Conservation (phyloP, 1,140 invertebrate species). For the Oreohelix idahoensis region DNA sequence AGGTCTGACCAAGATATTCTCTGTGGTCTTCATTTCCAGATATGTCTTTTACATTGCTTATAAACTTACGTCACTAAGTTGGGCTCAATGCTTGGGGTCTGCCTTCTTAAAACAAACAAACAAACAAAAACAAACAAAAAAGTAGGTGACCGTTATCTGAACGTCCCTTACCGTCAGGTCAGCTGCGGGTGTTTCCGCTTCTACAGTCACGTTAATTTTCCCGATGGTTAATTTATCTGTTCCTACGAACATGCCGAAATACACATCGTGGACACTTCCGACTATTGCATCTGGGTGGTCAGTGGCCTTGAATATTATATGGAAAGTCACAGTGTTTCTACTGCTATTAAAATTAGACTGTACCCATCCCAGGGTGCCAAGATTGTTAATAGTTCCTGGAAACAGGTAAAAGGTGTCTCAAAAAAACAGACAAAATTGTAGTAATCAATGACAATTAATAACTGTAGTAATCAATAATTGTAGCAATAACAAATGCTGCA, state of each 20-base stretch:
- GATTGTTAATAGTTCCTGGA: slow-evolving; percentile 48
- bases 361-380: slow-evolving; percentile 35
- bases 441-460: neutral
- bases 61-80: no score
- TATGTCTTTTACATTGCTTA: no score
- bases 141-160: no score
- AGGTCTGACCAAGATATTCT: no score
- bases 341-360: slow-evolving; percentile 2
- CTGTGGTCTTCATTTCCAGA: no score
- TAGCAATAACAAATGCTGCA: no score
- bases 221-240: slow-evolving; percentile 18
- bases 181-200: neutral
- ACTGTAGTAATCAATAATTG: neutral
- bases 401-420: neutral
- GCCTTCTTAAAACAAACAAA: no score
- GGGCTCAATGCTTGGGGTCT: no score
- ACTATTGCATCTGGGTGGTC: slow-evolving; percentile 27
- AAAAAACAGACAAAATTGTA: neutral
- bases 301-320: slow-evolving; percentile 44
- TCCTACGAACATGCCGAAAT: slow-evolving; percentile 29
- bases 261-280: slow-evolving; percentile 33
- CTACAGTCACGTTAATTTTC: slow-evolving; percentile 7
- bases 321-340: slow-evolving; percentile 31
- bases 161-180: slow-evolving; percentile 31
- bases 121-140: no score